Evolutionary conservation across 92 coral and sea anemone species (phyloP), one percentile per base, ranked within the genome.

Genomic region (Epizoanthus illoricatus): DNA sequence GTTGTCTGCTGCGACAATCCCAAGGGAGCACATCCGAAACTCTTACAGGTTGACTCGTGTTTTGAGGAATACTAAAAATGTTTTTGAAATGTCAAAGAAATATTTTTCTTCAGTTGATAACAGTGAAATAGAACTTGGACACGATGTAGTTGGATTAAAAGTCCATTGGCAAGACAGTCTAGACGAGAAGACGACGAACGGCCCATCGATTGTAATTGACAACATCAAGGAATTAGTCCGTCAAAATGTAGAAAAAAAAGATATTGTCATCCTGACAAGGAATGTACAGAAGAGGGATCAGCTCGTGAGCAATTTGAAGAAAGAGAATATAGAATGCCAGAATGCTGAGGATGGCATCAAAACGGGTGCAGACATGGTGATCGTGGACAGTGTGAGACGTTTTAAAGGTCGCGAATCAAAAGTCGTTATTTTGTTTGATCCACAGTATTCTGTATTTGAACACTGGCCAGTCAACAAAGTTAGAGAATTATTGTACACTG

Each of bases 371-470:
- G 36, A 36, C 39, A 18, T 23, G 1, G 76, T 42, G 12, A 71
- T 59, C 1, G 86, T 90, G 21, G 93, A 87, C 4, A 90, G 90
- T 63, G 62, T 87, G 5, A 67, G 90, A 47, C 67, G 93, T 0
- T 90, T 90, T 8, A 90, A 90, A 62, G 93, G 93, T 6, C 43
- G 87, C 2, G 93, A 90, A 24, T 75, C 89, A 0, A 90, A 90
- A 28, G 93, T 90, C 3, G 87, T 87, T 10, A 75, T 90, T 45
- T 36, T 90, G 11, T 87, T 52, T 62, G 89, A 84, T 67, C 90
- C 89, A 17, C 43, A 43, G 5, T 76, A 76, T 41, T n/a, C 24
- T 0, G 40, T 57, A 47, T 0, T 20, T 18, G 0, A 12, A 5
- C 24, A 73, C 8, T 11, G 58, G 5, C 0, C 64, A 12, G 42